Evolutionary conservation across 2,888 invertebrate species (phyloP).

Genomic region (Empis livida): DNA sequence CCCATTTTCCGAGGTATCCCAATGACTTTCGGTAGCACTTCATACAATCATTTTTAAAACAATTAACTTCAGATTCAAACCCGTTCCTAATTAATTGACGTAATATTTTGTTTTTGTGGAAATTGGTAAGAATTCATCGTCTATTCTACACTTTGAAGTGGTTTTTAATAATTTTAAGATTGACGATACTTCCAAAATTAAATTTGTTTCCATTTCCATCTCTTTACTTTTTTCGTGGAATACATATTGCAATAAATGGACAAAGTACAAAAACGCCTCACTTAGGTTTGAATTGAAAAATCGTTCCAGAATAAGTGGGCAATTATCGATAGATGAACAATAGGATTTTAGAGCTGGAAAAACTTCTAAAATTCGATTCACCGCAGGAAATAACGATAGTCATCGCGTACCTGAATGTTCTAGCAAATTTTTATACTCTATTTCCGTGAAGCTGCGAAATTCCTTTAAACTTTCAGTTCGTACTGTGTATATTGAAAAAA

Average conservation of each 20-base stretch:
- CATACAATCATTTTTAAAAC: too few relatives aligned
- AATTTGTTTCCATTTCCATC: slow-evolving; percentile 4
- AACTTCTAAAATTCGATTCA: slow-evolving; percentile 4
- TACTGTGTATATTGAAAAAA: slow-evolving; percentile 3
- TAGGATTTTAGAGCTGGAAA: slow-evolving; percentile 5
- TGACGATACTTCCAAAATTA: slow-evolving; percentile 3
- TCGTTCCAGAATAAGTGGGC: not conserved
- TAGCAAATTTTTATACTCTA: slow-evolving; percentile 4
- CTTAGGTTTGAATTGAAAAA: slow-evolving; percentile 5
- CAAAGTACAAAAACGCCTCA: slow-evolving; percentile 7
- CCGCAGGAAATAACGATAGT: slow-evolving; percentile 3
- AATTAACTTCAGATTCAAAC: too few relatives aligned
- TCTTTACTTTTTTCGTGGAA: slow-evolving; percentile 5
- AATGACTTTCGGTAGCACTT: too few relatives aligned
- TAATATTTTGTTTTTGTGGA: too few relatives aligned
- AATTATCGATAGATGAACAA: slow-evolving; percentile 1
- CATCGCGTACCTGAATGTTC: slow-evolving; percentile 4
- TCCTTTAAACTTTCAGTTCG: slow-evolving; percentile 7
- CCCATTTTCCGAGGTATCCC: too few relatives aligned
- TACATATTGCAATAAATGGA: slow-evolving; percentile 4
- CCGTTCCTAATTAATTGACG: too few relatives aligned
- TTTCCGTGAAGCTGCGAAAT: slow-evolving; percentile 5
- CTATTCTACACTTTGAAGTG: too few relatives aligned
- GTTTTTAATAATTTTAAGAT: slow-evolving; percentile 3
- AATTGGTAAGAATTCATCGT: too few relatives aligned